Conservation (phyloP, 2,888 invertebrate species). For the Melinaea menophilus region DNA sequence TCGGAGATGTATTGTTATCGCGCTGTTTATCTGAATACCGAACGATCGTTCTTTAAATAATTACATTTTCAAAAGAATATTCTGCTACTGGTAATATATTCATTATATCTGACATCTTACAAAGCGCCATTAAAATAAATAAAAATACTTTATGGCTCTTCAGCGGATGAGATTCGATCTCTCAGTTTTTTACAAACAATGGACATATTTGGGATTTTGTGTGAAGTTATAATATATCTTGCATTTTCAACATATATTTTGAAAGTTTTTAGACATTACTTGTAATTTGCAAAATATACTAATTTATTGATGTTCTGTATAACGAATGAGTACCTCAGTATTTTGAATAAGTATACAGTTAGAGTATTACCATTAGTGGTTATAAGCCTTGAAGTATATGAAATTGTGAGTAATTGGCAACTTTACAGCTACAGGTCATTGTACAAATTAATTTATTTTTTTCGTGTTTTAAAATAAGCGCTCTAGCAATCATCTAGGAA, state of each 20-base stretch:
- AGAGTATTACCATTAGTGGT: too few relatives aligned
- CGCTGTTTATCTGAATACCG: slow-evolving; percentile 73
- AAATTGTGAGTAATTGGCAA: too few relatives aligned
- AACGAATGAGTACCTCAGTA: too few relatives aligned
- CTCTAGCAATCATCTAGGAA: too few relatives aligned
- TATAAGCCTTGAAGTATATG: too few relatives aligned
- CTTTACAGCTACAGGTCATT: too few relatives aligned
- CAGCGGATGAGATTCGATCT: slow-evolving; percentile 51
- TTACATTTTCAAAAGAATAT: slow-evolving; percentile 72
- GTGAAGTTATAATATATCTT: slow-evolving; percentile 49
- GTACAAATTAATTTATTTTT: too few relatives aligned
- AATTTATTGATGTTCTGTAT: too few relatives aligned
- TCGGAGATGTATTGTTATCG: slow-evolving; percentile 76
- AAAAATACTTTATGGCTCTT: slow-evolving; percentile 64
- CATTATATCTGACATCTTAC: slow-evolving; percentile 73
- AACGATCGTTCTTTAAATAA: slow-evolving; percentile 74
- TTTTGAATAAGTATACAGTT: too few relatives aligned
- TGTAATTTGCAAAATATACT: too few relatives aligned
- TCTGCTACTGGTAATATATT: slow-evolving; percentile 76
- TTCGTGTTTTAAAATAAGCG: too few relatives aligned
- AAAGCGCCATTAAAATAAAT: slow-evolving; percentile 69
- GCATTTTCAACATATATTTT: slow-evolving; percentile 50
- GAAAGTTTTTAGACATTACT: too few relatives aligned
- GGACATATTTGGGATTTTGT: slow-evolving; percentile 53
- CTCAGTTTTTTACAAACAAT: slow-evolving; percentile 44